Evolutionary conservation across 2,113 vertebrate species (phyloP).

Genomic region (Oreotrochilus melanogaster): DNA sequence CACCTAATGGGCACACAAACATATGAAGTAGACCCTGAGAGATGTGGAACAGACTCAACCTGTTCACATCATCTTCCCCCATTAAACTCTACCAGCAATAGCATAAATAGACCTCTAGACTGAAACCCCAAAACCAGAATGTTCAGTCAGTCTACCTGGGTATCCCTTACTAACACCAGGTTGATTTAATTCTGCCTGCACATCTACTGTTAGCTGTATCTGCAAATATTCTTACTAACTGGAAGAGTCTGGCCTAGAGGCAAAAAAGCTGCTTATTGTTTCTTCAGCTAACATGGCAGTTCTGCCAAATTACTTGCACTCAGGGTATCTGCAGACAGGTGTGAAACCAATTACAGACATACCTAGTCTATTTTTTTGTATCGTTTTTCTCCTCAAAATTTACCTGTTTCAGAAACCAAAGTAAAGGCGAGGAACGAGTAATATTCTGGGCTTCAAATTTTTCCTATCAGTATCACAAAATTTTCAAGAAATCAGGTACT

Average conservation of each 20-base stretch:
- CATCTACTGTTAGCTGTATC: not conserved
- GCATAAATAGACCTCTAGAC: not conserved
- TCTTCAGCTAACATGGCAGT: not conserved
- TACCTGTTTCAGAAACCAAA: not conserved
- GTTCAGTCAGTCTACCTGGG: not conserved
- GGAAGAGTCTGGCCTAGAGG: not conserved
- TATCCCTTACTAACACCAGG: not conserved
- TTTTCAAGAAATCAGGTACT: constrained; percentile 1
- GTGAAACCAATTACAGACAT: constrained; percentile 33
- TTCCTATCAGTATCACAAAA: not conserved
- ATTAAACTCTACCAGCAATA: not conserved
- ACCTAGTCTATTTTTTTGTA: not conserved
- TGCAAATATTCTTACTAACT: not conserved
- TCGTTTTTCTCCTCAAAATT: not conserved
- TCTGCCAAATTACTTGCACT: not conserved
- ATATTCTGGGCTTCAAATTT: not conserved
- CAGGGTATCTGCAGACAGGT: not conserved
- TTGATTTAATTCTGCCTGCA: not conserved
- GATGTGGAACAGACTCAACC: not conserved
- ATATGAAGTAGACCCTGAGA: not conserved
- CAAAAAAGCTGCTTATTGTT: not conserved
- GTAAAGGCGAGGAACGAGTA: not conserved
- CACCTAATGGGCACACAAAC: not conserved
- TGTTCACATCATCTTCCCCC: not conserved
- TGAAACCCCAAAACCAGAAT: not conserved